Base-by-base conservation (phyloP, 2,888 invertebrate genomes). In the Peribatodes rhomboidaria region DNA sequence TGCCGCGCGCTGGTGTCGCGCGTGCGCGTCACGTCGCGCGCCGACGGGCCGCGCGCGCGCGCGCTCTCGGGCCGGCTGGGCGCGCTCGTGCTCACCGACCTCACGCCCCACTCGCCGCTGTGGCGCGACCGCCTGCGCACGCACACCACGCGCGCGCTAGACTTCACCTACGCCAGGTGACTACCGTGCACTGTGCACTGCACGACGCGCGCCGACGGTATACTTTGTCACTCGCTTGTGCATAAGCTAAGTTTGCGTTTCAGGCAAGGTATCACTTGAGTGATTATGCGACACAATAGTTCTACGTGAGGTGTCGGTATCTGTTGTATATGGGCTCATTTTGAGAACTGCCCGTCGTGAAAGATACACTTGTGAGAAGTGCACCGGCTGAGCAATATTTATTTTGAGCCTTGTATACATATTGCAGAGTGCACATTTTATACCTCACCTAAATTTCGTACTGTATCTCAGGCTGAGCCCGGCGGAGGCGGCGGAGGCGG, bases 101-200 rank as follows among this genome's bases (percentile, higher is more conserved):
- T 97, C 59, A 97, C 98, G 10, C 95, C 96, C n/a, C 96, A 96
- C 82, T 97, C 97, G 1, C 90, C 94, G 76, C 94, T 96, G 44
- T 98, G 98, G 90, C 94, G 96, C 4, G 97, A 98, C 86, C 93
- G 97, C 63, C 97, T 98, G 83, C 84, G 97, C 37, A 97, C 98
- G 3, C 95, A 96, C 58, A 97, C 97, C 0, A 94, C 95, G 39
- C 96, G 97, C 80, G 98, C 98, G 4, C 92, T 98, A 67, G 96
- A 96, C 74, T 97, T 98, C 84, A 94, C 96, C 55, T 97, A 98
- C 78, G 79, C 79, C 50, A 85, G 92, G 92, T 89, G 37, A 3
- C 20, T 0, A 7, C 14, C 27, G n/a, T 20, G 16, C 18, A 18
- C 14, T 6, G 14, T 14, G 8, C n/a, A 39, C 14, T 3, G 35